Percentiles rank a stretch among this genome's conserved stretches.
These are phyloP conservation scores for Aphis craccivora DNA, from an alignment of 1,140 invertebrate species.

Conservation along the genomic window DNA sequence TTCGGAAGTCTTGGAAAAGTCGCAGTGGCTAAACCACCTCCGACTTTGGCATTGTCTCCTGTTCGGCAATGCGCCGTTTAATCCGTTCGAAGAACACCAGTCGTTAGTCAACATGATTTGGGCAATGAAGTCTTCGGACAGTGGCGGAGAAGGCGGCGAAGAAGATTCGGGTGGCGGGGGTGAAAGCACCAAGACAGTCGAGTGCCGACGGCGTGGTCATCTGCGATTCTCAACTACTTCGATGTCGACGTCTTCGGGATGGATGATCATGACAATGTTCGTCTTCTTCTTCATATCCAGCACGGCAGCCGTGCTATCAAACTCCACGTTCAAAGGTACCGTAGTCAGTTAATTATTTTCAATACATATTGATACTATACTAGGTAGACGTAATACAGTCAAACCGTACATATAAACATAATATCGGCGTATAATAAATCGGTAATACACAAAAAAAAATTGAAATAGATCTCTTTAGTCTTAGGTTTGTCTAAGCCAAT, in stretches of 20 bases:
- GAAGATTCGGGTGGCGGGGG: neutral
- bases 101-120: neutral
- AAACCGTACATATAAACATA: neutral
- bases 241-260: neutral
- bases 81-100: neutral
- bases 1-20: neutral
- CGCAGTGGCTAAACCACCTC: neutral
- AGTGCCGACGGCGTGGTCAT: neutral
- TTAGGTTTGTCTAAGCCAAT: conserved; percentile 35
- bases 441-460: neutral
- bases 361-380: neutral
- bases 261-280: neutral
- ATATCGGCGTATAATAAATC: neutral
- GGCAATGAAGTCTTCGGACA: neutral
- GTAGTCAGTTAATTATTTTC: neutral
- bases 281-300: neutral
- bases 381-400: neutral
- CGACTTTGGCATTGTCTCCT: neutral
- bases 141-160: neutral
- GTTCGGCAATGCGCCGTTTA: neutral
- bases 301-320: conserved; percentile 11
- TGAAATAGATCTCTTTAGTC: neutral
- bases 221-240: neutral
- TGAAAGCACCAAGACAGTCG: neutral
- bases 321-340: conserved; percentile 42